These are phyloP conservation scores for Minunthozetes semirufus DNA, from an alignment of 2,888 invertebrate genomes.

Conservation along the genomic window DNA sequence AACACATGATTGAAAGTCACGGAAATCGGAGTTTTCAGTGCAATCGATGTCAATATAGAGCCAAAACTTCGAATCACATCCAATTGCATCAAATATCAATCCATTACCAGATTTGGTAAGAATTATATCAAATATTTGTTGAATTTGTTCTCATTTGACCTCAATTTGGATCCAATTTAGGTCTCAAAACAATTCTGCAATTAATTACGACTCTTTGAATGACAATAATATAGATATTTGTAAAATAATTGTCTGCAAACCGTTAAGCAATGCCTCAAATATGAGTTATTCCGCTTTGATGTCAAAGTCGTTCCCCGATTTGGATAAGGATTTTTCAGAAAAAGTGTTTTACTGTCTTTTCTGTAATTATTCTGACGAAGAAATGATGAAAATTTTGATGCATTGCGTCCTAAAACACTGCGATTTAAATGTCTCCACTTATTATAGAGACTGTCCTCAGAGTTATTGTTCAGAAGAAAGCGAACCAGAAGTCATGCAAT, in stretches of 20 bases:
- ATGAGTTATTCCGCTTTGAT: not conserved
- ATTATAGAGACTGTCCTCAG: not conserved
- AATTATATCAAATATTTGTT: not conserved
- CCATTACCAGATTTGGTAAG: conserved; percentile 1
- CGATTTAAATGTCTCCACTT: not conserved
- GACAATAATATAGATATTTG: not conserved
- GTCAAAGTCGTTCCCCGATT: not conserved
- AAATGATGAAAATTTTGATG: not conserved
- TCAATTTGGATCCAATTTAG: not conserved
- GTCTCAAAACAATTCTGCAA: not conserved
- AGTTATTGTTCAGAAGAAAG: not conserved
- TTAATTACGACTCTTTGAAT: not conserved
- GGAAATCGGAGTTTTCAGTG: conserved; percentile 27
- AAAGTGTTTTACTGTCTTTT: not conserved
- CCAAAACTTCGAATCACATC: conserved; percentile 2
- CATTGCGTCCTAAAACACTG: not conserved
- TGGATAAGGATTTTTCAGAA: not conserved
- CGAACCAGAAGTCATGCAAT: not conserved
- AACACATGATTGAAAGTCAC: conserved; percentile 17
- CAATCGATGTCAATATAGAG: conserved; percentile 31
- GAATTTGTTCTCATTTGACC: not conserved
- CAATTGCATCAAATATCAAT: conserved; percentile 22
- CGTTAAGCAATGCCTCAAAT: not conserved
- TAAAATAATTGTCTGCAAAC: conserved; percentile 15
- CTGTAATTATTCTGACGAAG: not conserved